These are phyloP conservation scores for Eupithecia abbreviata DNA, from an alignment of 2,888 invertebrate species.

Conservation along the genomic window DNA sequence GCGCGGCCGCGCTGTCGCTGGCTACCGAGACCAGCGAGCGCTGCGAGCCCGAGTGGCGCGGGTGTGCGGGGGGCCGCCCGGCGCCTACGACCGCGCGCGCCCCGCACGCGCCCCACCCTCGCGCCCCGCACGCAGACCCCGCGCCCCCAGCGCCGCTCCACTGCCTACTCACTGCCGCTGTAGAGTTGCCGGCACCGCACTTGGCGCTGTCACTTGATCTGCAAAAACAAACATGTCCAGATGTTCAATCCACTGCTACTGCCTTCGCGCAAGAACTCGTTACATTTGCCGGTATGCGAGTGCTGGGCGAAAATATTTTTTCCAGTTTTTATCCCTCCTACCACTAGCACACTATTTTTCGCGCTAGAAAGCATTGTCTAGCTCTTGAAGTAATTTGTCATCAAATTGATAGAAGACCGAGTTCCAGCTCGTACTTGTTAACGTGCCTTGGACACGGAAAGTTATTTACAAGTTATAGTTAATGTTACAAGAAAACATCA, in stretches of 20 bases:
- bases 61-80: constrained; percentile 65
- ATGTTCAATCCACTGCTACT: not conserved
- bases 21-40: constrained; percentile 82
- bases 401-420: not conserved
- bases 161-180: constrained; percentile 84
- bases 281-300: not conserved
- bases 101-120: constrained; percentile 43
- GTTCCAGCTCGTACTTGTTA: not conserved
- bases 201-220: constrained; percentile 88
- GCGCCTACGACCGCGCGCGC: constrained; percentile 53
- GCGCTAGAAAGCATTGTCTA: not conserved
- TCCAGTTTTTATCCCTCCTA: not conserved
- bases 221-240: constrained; percentile 41
- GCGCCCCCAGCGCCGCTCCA: constrained; percentile 78
- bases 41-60: constrained; percentile 70
- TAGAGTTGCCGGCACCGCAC: constrained; percentile 82
- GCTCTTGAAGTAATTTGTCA: not conserved
- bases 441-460: not conserved
- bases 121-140: constrained; percentile 54
- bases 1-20: constrained; percentile 78
- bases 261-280: not conserved
- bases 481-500: not conserved
- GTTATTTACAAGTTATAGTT: too few relatives aligned
- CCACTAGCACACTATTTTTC: not conserved
- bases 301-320: not conserved